Conservation (phyloP, 2,113 vertebrate species). For the Antechinus flavipes region DNA sequence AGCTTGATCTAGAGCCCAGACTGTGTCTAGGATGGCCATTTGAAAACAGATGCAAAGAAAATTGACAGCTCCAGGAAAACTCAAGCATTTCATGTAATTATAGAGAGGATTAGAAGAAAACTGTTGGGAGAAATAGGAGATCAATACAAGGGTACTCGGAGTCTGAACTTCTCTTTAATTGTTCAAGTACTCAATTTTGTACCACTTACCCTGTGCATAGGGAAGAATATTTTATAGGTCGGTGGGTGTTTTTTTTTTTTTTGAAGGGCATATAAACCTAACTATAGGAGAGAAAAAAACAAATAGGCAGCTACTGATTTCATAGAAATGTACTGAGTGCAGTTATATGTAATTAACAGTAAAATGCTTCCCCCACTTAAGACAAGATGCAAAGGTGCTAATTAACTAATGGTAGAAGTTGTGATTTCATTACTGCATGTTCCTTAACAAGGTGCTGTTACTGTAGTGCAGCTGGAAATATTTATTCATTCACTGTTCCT, state of each 20-base stretch:
- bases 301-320: conserved; percentile 57
- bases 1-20: conserved; percentile 76
- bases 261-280: conserved; percentile 58
- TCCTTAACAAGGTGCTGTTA: conserved; percentile 50
- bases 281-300: conserved; percentile 4
- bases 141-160: conserved; percentile 68
- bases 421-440: conserved; percentile 53
- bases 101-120: conserved; percentile 84
- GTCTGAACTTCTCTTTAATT: conserved; percentile 75
- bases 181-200: conserved; percentile 70
- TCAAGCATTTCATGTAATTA: conserved; percentile 79
- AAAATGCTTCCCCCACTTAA: conserved; percentile 58
- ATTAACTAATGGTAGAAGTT: conserved; percentile 68
- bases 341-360: conserved; percentile 64
- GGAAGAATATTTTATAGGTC: conserved; percentile 60
- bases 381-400: conserved; percentile 67
- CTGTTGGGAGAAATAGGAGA: conserved; percentile 77
- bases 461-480: conserved; percentile 36
- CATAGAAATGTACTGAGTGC: conserved; percentile 39
- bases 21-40: conserved; percentile 79
- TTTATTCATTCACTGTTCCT: conserved; percentile 33
- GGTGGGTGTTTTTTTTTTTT: conserved; percentile 35
- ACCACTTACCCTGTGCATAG: conserved; percentile 58
- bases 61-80: conserved; percentile 81
- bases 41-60: conserved; percentile 81